Percentiles rank a stretch among this genome's conserved stretches.
phyloP scores from a whole-genome alignment of 2,888 invertebrate species.

The Seladonia tumulorum region DNA sequence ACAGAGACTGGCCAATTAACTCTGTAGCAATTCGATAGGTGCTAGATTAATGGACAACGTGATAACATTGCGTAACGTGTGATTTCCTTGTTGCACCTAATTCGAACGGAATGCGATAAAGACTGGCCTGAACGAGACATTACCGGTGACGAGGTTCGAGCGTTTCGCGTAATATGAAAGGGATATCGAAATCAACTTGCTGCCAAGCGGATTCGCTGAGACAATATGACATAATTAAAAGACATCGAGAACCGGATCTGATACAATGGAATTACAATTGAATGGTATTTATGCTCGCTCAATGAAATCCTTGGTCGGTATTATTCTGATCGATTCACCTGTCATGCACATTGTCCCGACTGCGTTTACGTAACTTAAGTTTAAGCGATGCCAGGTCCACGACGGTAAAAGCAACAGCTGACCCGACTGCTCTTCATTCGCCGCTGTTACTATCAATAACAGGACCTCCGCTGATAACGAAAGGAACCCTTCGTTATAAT shows the following conservation, averaged over 20 bases:
- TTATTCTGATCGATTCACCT: slow-evolving; percentile 74
- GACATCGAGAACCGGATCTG: background rate
- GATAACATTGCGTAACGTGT: slow-evolving; percentile 1
- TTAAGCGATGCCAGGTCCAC: slow-evolving; percentile 66
- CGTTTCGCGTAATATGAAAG: background rate
- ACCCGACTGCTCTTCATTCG: slow-evolving; percentile 44
- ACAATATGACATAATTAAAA: slow-evolving; percentile 8
- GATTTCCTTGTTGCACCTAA: background rate
- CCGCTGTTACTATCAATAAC: slow-evolving; percentile 71
- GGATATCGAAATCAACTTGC: slow-evolving; percentile 4
- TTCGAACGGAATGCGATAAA: background rate
- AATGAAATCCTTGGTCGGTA: slow-evolving; percentile 53
- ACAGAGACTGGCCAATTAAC: background rate
- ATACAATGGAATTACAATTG: slow-evolving; percentile 23
- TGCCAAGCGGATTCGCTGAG: background rate
- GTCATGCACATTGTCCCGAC: slow-evolving; percentile 70
- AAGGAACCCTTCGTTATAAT: slow-evolving; percentile 53
- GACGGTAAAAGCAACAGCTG: slow-evolving; percentile 49
- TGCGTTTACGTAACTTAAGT: slow-evolving; percentile 77
- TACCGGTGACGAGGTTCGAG: background rate
- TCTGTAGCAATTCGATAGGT: background rate
- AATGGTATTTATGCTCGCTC: slow-evolving; percentile 45
- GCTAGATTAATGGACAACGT: slow-evolving; percentile 11
- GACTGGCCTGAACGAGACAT: background rate
- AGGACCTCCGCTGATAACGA: slow-evolving; percentile 57